Evolutionary conservation across 1,140 invertebrate genomes (phyloP).

Genomic region (Zelostemma sp.): DNA sequence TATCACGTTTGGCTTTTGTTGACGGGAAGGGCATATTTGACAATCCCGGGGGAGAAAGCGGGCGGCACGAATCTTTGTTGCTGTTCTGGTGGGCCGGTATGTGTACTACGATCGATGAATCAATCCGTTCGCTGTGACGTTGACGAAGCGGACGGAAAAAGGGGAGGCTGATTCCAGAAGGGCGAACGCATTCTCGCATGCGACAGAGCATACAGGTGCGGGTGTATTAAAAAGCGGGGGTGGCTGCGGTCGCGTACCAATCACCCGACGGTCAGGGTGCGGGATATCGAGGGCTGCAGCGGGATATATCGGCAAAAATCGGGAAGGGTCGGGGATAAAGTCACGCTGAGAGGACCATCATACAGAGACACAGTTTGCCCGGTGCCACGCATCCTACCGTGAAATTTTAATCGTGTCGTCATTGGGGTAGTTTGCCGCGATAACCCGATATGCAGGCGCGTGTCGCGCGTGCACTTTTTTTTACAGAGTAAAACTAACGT

Average conservation of each 20-base stretch:
- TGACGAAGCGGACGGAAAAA: constrained; percentile 25
- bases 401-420: constrained; percentile 54
- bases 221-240: constrained; percentile 64
- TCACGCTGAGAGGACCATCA: constrained; percentile 52
- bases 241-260: constrained; percentile 63
- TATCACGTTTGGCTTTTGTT: constrained; percentile 44
- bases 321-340: constrained; percentile 31
- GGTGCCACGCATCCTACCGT: constrained; percentile 49
- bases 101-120: constrained; percentile 52
- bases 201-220: constrained; percentile 54
- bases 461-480: constrained; percentile 53
- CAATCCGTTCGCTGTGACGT: constrained; percentile 43
- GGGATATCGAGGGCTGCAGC: constrained; percentile 24
- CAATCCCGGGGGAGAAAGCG: constrained; percentile 24
- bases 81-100: constrained; percentile 56
- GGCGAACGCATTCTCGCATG: constrained; percentile 43
- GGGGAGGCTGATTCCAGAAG: background rate
- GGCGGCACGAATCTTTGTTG: constrained; percentile 55
- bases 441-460: constrained; percentile 56
- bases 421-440: constrained; percentile 63
- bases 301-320: constrained; percentile 45
- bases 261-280: constrained; percentile 52
- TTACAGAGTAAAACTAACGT: constrained; percentile 22
- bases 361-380: constrained; percentile 53
- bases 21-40: constrained; percentile 40